These are phyloP conservation scores for Eumerus sabulonum DNA, from an alignment of 2,888 invertebrate species.

Conservation along the genomic window DNA sequence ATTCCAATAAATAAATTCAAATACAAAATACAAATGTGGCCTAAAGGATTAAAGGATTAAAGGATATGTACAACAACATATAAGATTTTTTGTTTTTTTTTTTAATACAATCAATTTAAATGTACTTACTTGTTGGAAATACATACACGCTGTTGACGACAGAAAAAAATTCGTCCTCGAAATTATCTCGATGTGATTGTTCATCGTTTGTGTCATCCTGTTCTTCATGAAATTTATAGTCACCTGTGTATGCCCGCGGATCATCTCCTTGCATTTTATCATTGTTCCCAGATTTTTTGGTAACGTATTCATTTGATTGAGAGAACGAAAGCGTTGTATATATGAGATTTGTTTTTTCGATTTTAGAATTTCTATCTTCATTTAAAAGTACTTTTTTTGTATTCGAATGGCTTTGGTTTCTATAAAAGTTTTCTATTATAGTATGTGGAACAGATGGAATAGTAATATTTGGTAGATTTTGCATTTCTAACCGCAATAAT, in stretches of 20 bases:
- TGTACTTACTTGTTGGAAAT: slow-evolving; percentile 76
- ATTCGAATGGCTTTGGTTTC: slow-evolving; percentile 71
- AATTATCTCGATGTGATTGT: slow-evolving; percentile 38
- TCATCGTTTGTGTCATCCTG: slow-evolving; percentile 54
- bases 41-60: no score
- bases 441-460: slow-evolving; percentile 82
- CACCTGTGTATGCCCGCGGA: slow-evolving; percentile 58
- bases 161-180: slow-evolving; percentile 74
- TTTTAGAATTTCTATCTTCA: not conserved
- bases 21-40: no score
- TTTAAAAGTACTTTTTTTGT: slow-evolving; percentile 29
- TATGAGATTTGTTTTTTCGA: not conserved
- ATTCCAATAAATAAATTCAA: no score
- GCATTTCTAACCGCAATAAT: slow-evolving; percentile 82
- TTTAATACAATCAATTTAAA: no score
- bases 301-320: slow-evolving; percentile 3
- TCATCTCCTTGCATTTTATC: slow-evolving; percentile 73
- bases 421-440: slow-evolving; percentile 80
- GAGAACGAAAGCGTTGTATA: slow-evolving; percentile 26
- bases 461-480: slow-evolving; percentile 83
- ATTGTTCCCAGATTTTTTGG: slow-evolving; percentile 14
- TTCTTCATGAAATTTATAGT: slow-evolving; percentile 26
- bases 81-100: no score
- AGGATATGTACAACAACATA: no score
- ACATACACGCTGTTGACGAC: slow-evolving; percentile 76